Percentiles rank a stretch among this genome's conserved stretches.
Evolutionary conservation across 2,888 invertebrate genomes (phyloP).

Genomic region (Graphium colonna): DNA sequence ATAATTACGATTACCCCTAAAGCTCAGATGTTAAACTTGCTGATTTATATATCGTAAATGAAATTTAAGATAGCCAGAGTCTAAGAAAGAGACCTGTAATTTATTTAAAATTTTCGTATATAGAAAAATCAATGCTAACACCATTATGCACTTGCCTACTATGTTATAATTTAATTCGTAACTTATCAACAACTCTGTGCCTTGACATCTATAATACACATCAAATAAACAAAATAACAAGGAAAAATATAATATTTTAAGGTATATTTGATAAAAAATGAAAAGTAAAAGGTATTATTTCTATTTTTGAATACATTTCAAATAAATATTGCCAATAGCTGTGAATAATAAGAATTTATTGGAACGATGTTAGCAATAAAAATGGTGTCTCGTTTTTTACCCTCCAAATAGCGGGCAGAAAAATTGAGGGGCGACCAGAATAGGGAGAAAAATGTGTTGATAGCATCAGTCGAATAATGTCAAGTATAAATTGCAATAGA

Average conservation of each 20-base stretch:
- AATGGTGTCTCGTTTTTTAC: slow-evolving; percentile 59
- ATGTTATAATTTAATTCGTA: too few species aligned
- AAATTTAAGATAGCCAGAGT: too few species aligned
- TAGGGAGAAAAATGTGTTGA: slow-evolving; percentile 54
- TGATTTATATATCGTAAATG: background rate
- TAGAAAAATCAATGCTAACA: too few species aligned
- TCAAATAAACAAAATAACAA: too few species aligned
- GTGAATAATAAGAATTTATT: slow-evolving; percentile 46
- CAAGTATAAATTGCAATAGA: slow-evolving; percentile 28
- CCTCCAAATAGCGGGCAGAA: slow-evolving; percentile 41
- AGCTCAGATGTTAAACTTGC: background rate
- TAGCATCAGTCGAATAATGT: slow-evolving; percentile 46
- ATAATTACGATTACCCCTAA: background rate
- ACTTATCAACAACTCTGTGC: too few species aligned
- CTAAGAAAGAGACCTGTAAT: too few species aligned
- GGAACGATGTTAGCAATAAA: slow-evolving; percentile 61
- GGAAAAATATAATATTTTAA: too few species aligned
- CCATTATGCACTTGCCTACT: too few species aligned
- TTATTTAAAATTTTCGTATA: too few species aligned
- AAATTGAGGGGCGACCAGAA: slow-evolving; percentile 39
- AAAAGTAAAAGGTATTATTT: too few species aligned
- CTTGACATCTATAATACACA: too few species aligned
- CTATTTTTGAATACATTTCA: slow-evolving; percentile 30
- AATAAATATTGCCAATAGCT: slow-evolving; percentile 27
- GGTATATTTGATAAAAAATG: too few species aligned